Evolutionary conservation across 2,888 invertebrate species (phyloP), one percentile per base, ranked within the genome.

Genomic region (Carpatolechia fugitivella): DNA sequence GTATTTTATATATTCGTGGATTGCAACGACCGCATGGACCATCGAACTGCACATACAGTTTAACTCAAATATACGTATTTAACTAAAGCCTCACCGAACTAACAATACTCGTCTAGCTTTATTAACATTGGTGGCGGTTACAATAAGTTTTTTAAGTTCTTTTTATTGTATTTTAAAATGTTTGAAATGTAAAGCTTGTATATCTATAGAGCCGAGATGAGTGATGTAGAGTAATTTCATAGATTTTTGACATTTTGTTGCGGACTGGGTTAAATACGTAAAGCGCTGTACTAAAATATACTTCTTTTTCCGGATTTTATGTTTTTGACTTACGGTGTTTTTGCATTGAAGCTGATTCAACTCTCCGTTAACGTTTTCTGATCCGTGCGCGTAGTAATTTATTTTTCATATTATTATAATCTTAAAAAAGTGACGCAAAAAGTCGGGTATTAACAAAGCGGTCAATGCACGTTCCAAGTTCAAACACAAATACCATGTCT

Each of bases 21-120:
- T 7, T 40, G 44, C 31, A 1, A 35, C 68, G 83, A 84, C 80
- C 83, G 71, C 65, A 68, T 71, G 87, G 88, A 88, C 88, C 85
- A 72, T 82, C 85, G 74, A 85, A 84, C 72, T 87, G 80, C 88
- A 89, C 88, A 87, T 86, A 81, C 84, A 78, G 74, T 55, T 14
- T 14, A 16, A 35, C 8, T 11, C 31, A 31, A 47, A 30, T 14
- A 48, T 13, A 20, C 14, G 14, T 31, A 16, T 40, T 47, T 14
- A 47, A 31, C 13, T 14, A 14, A 30, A 31, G 13, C 30, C 30
- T 33, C 31, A 48, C 14, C 18, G 14, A 16, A 48, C 48, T 50
- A 47, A 56, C 71, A 64, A 69, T 64, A 50, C 58, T 64, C 68
- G 69, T 69, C 75, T 16, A 18, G 11, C 65, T 68, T 70, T 72